A percentile compares a stretch with the other conserved stretches of the same genome.
Evolutionary conservation across 2,113 vertebrate species (phyloP).

Genomic region (Salvelinus alpinus): DNA sequence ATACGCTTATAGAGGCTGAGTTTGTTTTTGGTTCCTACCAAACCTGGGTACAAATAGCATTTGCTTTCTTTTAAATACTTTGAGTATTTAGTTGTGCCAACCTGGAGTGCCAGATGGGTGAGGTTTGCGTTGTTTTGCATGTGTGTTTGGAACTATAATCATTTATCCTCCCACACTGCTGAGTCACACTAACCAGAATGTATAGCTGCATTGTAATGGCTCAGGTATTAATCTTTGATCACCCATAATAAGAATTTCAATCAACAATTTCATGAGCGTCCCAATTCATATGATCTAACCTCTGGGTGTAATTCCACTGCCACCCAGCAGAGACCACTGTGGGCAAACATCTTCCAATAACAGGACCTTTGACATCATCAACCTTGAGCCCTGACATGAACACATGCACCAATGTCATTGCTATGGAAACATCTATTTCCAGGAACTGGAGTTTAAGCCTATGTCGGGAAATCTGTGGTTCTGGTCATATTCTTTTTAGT

Average conservation of each 20-base stretch:
- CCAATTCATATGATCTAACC: not conserved
- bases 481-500: not conserved
- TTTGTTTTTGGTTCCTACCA: constrained; percentile 1
- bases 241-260: too few species aligned
- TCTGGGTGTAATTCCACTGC: constrained; percentile 39
- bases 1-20: constrained; percentile 1
- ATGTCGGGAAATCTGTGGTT: not conserved
- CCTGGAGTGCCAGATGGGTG: too few species aligned
- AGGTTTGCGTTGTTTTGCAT: not conserved
- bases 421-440: not conserved
- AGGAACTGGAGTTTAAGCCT: not conserved
- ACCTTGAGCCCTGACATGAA: not conserved
- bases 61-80: not conserved
- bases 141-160: not conserved
- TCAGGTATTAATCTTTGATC: not conserved
- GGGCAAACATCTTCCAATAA: constrained; percentile 35
- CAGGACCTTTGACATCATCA: constrained; percentile 32
- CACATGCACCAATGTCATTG: not conserved
- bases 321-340: constrained; percentile 64
- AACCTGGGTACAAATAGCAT: too few species aligned
- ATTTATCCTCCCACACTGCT: not conserved
- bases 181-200: not conserved
- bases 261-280: not conserved
- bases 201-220: not conserved
- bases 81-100: not conserved